phyloP scores from a whole-genome alignment of 2,888 invertebrate genomes.

The Acleris emargana region DNA sequence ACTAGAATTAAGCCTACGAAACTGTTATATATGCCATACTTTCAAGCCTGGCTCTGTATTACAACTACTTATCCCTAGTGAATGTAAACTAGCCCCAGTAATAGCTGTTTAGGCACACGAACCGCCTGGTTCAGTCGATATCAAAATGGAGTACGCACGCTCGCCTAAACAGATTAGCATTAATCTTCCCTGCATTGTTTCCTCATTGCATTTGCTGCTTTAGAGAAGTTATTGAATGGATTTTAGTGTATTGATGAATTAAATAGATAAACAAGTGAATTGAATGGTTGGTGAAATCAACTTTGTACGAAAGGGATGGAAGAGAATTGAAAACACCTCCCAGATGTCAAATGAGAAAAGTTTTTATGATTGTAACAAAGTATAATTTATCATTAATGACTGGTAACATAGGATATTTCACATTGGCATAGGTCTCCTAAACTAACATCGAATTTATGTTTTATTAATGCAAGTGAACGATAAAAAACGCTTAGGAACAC shows the following conservation, averaged over 20 bases:
- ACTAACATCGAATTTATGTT: too few species aligned
- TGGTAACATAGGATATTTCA: too few species aligned
- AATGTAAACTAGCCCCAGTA: conserved; percentile 45
- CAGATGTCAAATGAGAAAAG: background rate
- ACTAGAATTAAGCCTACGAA: too few species aligned
- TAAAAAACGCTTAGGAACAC: too few species aligned
- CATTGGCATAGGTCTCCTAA: too few species aligned
- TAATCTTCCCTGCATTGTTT: conserved; percentile 32
- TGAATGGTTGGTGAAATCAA: background rate
- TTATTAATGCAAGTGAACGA: too few species aligned
- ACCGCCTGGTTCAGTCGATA: conserved; percentile 32
- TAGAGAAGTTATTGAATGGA: conserved; percentile 26
- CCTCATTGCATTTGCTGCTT: conserved; percentile 34
- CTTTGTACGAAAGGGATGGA: background rate
- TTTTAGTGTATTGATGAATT: conserved; percentile 18
- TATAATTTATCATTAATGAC: too few species aligned
- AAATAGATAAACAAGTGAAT: conserved; percentile 1
- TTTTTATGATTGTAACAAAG: background rate
- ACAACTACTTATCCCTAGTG: conserved; percentile 39
- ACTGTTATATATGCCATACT: conserved; percentile 6
- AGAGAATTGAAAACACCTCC: background rate
- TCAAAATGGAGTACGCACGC: conserved; percentile 38
- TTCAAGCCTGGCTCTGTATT: conserved; percentile 20
- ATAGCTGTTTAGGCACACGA: conserved; percentile 37
- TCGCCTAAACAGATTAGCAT: conserved; percentile 34